phyloP scores from a whole-genome alignment of 2,113 vertebrate genomes.

The Opisthocomus hoazin region DNA sequence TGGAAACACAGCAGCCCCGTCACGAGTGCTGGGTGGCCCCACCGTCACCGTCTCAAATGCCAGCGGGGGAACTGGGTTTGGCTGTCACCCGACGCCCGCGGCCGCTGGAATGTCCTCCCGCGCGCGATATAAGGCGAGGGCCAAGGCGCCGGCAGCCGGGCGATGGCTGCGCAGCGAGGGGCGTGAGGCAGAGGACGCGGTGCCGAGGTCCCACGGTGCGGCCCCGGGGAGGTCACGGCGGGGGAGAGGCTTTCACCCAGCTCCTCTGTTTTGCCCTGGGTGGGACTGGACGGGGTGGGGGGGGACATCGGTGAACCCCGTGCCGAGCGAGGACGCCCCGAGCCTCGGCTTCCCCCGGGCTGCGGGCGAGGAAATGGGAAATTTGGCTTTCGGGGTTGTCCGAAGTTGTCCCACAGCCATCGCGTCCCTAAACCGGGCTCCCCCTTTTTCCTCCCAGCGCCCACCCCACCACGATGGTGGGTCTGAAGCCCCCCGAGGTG shows the following conservation, averaged over 20 bases:
- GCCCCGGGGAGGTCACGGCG: not conserved
- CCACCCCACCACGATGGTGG: conserved; percentile 63
- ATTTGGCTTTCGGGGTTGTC: not conserved
- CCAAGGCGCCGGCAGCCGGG: not conserved
- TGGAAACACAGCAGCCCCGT: not conserved
- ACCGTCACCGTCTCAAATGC: not conserved
- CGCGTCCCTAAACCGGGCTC: not conserved
- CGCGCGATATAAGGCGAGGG: not conserved
- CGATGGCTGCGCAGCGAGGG: not conserved
- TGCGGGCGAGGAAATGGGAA: rapidly evolving
- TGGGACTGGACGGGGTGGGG: too few species aligned
- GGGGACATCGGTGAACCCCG: not conserved
- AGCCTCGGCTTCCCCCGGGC: not conserved
- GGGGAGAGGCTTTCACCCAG: not conserved
- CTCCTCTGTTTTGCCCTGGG: rapidly evolving
- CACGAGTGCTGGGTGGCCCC: not conserved
- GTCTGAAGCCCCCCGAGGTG: conserved; percentile 59
- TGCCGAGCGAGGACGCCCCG: not conserved
- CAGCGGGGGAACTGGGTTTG: not conserved
- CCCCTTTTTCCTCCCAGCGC: not conserved
- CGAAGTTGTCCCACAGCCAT: too few species aligned
- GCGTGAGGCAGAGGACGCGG: not conserved
- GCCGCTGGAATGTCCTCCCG: not conserved
- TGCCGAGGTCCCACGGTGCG: not conserved
- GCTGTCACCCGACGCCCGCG: not conserved